phyloP scores from a whole-genome alignment of 53 echinoderm and acorn worm genomes.

The Hippasteria phrygiana region DNA sequence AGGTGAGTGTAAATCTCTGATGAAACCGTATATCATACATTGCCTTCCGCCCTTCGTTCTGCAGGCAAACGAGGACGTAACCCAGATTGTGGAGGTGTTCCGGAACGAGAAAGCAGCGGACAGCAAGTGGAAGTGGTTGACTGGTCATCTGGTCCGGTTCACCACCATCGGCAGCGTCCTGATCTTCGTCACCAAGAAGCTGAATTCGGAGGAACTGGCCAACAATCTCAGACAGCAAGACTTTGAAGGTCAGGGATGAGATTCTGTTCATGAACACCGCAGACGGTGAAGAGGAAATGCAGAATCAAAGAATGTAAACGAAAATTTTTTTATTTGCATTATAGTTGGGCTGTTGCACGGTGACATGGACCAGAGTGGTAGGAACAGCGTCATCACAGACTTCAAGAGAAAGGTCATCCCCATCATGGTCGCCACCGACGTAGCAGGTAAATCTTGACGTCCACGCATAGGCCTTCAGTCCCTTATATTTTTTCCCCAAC shows the following conservation, averaged over 20 bases:
- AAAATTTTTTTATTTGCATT: neutral
- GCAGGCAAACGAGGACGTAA: slow-evolving; percentile 97
- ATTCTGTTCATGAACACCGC: no score
- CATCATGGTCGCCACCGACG: slow-evolving; percentile 95
- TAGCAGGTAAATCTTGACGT: slow-evolving; percentile 78
- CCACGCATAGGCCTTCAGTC: no score
- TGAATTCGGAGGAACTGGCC: slow-evolving; percentile 91
- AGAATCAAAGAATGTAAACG: neutral
- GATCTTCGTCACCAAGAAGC: slow-evolving; percentile 97
- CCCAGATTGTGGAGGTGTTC: slow-evolving; percentile 89
- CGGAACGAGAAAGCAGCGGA: slow-evolving; percentile 62
- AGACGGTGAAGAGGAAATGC: neutral
- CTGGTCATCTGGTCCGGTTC: slow-evolving; percentile 84
- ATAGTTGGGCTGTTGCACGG: slow-evolving; percentile 96
- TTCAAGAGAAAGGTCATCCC: slow-evolving; percentile 87
- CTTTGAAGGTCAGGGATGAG: slow-evolving; percentile 74
- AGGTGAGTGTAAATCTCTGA: no score
- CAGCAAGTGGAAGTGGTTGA: slow-evolving; percentile 90
- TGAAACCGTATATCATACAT: no score
- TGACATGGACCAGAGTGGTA: slow-evolving; percentile 95
- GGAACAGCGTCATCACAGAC: slow-evolving; percentile 87
- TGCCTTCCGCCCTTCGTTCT: neutral
- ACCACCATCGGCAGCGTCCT: slow-evolving; percentile 93
- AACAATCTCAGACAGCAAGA: slow-evolving; percentile 79
- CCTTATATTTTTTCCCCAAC: no score